A percentile compares a stretch with the other conserved stretches of the same genome.
phyloP scores from a whole-genome alignment of 2,888 invertebrate species.

The Diarsia dahlii region DNA sequence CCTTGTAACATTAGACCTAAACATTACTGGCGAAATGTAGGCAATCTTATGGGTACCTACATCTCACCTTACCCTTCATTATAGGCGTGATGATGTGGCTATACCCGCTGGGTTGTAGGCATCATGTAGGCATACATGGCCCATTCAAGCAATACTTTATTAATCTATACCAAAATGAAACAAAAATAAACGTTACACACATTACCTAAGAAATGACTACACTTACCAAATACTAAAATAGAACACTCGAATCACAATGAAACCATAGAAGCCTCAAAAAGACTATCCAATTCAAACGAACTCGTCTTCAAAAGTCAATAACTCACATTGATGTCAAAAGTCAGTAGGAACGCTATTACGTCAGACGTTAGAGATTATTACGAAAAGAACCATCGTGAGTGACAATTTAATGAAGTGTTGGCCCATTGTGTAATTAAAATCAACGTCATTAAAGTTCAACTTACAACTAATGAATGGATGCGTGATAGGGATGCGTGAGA shows the following conservation, averaged over 20 bases:
- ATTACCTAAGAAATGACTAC: conserved; percentile 4
- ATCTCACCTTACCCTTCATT: too few species aligned
- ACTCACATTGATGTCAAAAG: conserved; percentile 74
- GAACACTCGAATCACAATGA: conserved; percentile 46
- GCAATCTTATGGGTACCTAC: too few species aligned
- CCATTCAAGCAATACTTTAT: neutral
- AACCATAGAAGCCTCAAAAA: conserved; percentile 50
- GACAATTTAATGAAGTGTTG: conserved; percentile 89
- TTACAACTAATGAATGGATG: conserved; percentile 81
- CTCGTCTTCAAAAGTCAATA: conserved; percentile 72
- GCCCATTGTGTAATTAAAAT: conserved; percentile 86
- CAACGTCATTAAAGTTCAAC: conserved; percentile 82
- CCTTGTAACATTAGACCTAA: neutral
- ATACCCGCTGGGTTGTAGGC: too few species aligned
- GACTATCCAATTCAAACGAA: conserved; percentile 55
- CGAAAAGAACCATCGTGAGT: conserved; percentile 81
- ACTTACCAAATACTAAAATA: conserved; percentile 20
- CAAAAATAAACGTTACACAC: neutral
- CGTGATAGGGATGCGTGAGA: conserved; percentile 69
- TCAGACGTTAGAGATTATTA: conserved; percentile 74
- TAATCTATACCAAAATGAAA: neutral
- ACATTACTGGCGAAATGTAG: too few species aligned
- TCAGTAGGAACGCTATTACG: conserved; percentile 66
- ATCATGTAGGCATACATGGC: neutral
- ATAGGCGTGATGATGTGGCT: neutral